Conservation (phyloP, 2,113 vertebrate genomes). For the Dromas ardeola region DNA sequence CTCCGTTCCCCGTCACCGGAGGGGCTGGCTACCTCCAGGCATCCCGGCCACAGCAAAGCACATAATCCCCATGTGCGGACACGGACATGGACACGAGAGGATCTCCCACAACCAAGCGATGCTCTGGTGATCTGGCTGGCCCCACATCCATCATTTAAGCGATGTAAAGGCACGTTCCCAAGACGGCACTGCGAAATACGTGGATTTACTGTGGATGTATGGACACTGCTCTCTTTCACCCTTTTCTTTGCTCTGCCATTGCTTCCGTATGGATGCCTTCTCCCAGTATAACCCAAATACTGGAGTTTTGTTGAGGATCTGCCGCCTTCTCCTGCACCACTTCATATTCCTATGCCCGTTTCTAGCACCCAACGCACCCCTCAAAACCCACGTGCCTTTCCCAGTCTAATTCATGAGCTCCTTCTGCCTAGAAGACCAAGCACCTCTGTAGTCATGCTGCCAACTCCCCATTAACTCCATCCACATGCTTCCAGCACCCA, state of each 20-base stretch:
- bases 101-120: fast-evolving
- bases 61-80: neutral
- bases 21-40: too few relatives aligned
- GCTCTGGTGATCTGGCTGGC: neutral
- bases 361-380: neutral
- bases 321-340: neutral
- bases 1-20: neutral
- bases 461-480: neutral
- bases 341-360: neutral
- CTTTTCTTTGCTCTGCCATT: neutral
- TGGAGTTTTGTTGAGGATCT: neutral
- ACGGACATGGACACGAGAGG: neutral
- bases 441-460: neutral
- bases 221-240: fast-evolving
- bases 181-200: fast-evolving
- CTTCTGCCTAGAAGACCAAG: neutral
- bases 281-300: neutral
- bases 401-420: neutral
- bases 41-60: neutral
- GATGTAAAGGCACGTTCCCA: neutral
- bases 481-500: neutral
- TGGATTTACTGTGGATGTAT: fast-evolving
- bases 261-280: neutral
- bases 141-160: too few relatives aligned
- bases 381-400: neutral